These are phyloP conservation scores for Vesta saturnalis DNA, from an alignment of 2,888 invertebrate genomes.

Conservation along the genomic window DNA sequence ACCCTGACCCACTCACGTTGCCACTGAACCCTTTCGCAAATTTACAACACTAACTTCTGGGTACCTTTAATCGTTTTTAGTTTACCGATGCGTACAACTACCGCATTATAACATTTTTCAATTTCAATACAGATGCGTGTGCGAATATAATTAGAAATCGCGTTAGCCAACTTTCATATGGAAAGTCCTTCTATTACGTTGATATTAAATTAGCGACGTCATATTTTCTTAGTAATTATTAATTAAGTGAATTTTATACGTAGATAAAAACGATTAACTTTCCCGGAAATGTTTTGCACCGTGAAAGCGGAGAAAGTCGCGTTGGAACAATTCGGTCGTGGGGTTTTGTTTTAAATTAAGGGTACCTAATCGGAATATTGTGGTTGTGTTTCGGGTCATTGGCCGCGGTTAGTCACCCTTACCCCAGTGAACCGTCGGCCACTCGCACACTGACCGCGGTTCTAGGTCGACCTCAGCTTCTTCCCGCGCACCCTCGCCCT, in stretches of 20 bases:
- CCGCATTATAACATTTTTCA: slow-evolving; percentile 17
- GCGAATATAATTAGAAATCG: slow-evolving; percentile 30
- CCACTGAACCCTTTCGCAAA: slow-evolving; percentile 57
- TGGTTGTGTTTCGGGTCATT: slow-evolving; percentile 49
- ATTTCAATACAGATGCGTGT: background rate
- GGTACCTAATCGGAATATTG: slow-evolving; percentile 23
- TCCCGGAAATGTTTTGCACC: slow-evolving; percentile 47
- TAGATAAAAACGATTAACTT: slow-evolving; percentile 41
- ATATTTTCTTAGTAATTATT: background rate
- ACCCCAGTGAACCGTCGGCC: slow-evolving; percentile 63
- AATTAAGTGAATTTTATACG: slow-evolving; percentile 9
- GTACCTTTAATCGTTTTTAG: slow-evolving; percentile 15
- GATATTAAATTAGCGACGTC: background rate
- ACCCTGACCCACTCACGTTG: slow-evolving; percentile 62
- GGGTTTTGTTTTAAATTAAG: slow-evolving; percentile 18
- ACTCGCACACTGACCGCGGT: slow-evolving; percentile 62
- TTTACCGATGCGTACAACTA: slow-evolving; percentile 16
- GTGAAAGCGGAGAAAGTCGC: slow-evolving; percentile 51
- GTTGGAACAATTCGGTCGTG: slow-evolving; percentile 7
- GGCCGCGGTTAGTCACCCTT: slow-evolving; percentile 63
- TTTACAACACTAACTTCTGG: slow-evolving; percentile 26
- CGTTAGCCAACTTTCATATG: slow-evolving; percentile 29
- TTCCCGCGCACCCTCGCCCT: slow-evolving; percentile 45
- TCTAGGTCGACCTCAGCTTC: slow-evolving; percentile 44
- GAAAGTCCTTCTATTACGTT: slow-evolving; percentile 26